These are phyloP conservation scores for Petrocephalus sullivani DNA, from an alignment of 2,797 vertebrate genomes.

Conservation along the genomic window DNA sequence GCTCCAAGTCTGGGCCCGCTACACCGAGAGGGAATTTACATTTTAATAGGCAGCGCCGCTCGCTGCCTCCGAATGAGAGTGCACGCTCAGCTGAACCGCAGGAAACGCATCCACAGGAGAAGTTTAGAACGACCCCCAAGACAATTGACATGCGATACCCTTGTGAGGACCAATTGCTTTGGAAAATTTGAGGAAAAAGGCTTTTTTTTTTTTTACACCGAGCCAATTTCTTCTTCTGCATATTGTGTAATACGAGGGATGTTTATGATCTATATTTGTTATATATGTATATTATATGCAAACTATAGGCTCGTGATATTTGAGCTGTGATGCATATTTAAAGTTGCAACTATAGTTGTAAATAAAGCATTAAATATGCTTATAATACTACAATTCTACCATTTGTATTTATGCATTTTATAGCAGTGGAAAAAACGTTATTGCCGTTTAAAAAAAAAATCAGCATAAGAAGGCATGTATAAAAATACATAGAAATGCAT, in stretches of 20 bases:
- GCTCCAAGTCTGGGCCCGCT: slow-evolving; percentile 53
- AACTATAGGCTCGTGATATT: not conserved
- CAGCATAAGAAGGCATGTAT: not conserved
- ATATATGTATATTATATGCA: not conserved
- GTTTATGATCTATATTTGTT: not conserved
- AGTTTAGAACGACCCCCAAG: slow-evolving; percentile 66
- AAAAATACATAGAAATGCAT: slow-evolving; percentile 1
- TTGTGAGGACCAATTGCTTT: slow-evolving; percentile 23
- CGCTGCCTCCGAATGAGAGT: slow-evolving; percentile 62
- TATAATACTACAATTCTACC: not conserved
- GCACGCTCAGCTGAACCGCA: slow-evolving; percentile 67
- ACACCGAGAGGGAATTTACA: slow-evolving; percentile 70
- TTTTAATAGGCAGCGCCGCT: slow-evolving; percentile 75
- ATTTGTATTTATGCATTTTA: not conserved
- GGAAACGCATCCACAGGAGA: slow-evolving; percentile 65
- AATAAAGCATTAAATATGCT: not conserved
- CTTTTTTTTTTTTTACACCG: slow-evolving; percentile 3
- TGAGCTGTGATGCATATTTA: not conserved
- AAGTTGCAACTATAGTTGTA: not conserved
- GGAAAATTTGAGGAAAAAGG: not conserved
- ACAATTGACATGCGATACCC: slow-evolving; percentile 47
- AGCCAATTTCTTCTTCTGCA: slow-evolving; percentile 27
- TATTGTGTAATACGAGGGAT: slow-evolving; percentile 35
- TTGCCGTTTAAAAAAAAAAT: not conserved
- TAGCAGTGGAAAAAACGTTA: not conserved